phyloP scores from a whole-genome alignment of 2,797 vertebrate species.

The Fistularia tabacaria region DNA sequence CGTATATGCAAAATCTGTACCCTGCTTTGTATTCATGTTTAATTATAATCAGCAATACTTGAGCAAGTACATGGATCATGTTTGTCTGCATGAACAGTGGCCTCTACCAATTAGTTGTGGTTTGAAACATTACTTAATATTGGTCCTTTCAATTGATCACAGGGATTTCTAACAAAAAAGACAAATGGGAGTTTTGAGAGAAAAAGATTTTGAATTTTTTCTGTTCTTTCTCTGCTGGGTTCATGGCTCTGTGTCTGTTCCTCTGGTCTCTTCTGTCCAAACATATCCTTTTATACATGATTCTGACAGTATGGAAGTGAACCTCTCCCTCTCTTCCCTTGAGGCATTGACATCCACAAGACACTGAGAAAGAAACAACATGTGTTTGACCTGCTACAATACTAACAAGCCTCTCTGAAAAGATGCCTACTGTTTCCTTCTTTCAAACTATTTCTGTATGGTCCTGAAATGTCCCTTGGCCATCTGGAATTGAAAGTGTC shows the following conservation, averaged over 20 bases:
- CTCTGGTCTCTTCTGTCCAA: constrained; percentile 51
- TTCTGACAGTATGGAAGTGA: constrained; percentile 47
- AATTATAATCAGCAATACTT: too few species aligned
- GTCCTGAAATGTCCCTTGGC: constrained; percentile 34
- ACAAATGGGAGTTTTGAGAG: too few species aligned
- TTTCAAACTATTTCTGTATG: constrained; percentile 47
- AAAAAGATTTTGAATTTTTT: constrained; percentile 25
- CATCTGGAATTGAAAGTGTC: constrained; percentile 39
- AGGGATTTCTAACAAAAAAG: too few species aligned
- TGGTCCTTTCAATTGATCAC: too few species aligned
- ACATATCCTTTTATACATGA: constrained; percentile 50
- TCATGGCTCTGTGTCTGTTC: constrained; percentile 38
- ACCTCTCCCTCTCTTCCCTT: constrained; percentile 34
- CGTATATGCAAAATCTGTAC: too few species aligned
- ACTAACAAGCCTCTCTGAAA: constrained; percentile 49
- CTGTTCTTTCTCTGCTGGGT: constrained; percentile 34
- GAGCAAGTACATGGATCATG: too few species aligned
- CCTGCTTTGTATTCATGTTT: too few species aligned
- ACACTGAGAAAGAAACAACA: constrained; percentile 44
- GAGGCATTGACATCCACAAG: constrained; percentile 48
- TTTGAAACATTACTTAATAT: too few species aligned
- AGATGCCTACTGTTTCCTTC: constrained; percentile 31
- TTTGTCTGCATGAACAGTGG: too few species aligned
- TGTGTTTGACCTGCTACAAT: constrained; percentile 47
- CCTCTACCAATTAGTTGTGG: too few species aligned